These are phyloP conservation scores for Aspidoscelis tigris DNA, from an alignment of 2,113 vertebrate genomes.

Conservation along the genomic window DNA sequence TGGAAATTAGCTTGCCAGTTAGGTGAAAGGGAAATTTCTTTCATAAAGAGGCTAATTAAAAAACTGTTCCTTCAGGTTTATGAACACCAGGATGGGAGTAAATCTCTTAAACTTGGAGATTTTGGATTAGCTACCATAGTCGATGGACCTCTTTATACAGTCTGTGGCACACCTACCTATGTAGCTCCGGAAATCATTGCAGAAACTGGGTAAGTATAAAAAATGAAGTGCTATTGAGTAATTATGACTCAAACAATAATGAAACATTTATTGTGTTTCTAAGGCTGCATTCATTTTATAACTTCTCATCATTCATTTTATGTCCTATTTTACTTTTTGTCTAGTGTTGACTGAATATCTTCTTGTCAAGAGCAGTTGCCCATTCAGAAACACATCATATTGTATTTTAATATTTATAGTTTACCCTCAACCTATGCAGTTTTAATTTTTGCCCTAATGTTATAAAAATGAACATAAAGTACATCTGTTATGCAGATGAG, in stretches of 20 bases:
- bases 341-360: background rate
- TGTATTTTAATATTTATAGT: background rate
- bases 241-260: conserved; percentile 29
- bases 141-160: conserved; percentile 91
- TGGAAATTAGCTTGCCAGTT: background rate
- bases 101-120: conserved; percentile 94
- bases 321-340: background rate
- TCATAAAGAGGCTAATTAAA: background rate
- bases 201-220: conserved; percentile 87
- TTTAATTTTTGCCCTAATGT: background rate
- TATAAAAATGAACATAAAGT: background rate
- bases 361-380: conserved; percentile 4
- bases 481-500: conserved; percentile 24
- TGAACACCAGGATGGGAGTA: conserved; percentile 94
- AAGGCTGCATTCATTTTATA: conserved; percentile 27
- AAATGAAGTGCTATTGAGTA: conserved; percentile 12
- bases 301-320: conserved; percentile 11
- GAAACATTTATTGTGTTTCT: conserved; percentile 28
- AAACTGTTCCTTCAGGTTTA: conserved; percentile 82
- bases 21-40: background rate
- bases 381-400: background rate
- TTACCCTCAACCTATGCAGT: background rate
- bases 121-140: conserved; percentile 95
- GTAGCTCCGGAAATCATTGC: conserved; percentile 97
- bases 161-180: conserved; percentile 97